These are phyloP conservation scores for Numenius phaeopus DNA, from an alignment of 2,797 vertebrate genomes.

Conservation along the genomic window DNA sequence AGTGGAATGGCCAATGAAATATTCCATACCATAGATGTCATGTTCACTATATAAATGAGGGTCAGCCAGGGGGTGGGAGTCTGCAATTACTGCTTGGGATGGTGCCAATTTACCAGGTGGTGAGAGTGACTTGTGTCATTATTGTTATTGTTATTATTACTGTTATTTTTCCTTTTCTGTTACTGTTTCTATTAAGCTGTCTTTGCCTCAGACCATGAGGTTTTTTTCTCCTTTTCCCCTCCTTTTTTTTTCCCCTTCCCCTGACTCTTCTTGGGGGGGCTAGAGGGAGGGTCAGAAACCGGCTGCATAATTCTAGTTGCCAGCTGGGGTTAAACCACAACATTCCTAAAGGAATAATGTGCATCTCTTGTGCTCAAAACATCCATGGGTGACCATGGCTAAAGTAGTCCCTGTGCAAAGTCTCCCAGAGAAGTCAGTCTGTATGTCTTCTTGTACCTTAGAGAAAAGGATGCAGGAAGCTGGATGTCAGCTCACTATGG, in stretches of 20 bases:
- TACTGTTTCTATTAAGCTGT: neutral
- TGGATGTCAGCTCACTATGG: neutral
- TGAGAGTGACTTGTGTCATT: neutral
- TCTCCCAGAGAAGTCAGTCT: neutral
- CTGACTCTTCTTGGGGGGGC: neutral
- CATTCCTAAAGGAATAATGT: neutral
- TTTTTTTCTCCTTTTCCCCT: neutral
- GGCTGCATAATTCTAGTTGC: neutral
- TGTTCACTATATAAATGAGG: neutral
- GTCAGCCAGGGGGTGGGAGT: neutral
- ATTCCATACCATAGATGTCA: neutral
- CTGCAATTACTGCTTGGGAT: neutral
- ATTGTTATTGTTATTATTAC: neutral
- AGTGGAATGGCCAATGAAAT: neutral
- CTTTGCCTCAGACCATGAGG: neutral
- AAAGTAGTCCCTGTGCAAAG: neutral
- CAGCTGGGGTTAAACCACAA: neutral
- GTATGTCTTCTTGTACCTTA: neutral
- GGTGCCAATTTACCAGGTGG: neutral
- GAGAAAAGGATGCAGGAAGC: neutral
- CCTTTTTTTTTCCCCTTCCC: too few species aligned
- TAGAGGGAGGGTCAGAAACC: neutral
- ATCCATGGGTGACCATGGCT: rapidly evolving
- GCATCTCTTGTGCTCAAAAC: neutral
- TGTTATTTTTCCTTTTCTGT: neutral